These are phyloP conservation scores for Sphaeramia orbicularis DNA, from an alignment of 2,797 vertebrate genomes.

Conservation along the genomic window DNA sequence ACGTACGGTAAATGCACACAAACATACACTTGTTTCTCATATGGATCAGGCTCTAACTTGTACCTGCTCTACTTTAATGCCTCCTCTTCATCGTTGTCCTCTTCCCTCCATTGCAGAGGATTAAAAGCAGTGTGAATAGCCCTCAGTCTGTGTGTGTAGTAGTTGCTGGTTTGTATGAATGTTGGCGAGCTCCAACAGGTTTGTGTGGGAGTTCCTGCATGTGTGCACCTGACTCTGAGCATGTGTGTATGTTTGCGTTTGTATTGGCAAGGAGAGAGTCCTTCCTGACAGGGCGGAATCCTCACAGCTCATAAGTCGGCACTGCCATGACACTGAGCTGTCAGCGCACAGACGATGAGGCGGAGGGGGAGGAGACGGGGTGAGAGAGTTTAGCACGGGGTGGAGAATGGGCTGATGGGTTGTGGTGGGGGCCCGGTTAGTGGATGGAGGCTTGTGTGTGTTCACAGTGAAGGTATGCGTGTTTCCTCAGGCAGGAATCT, in stretches of 20 bases:
- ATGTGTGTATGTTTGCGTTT: constrained; percentile 41
- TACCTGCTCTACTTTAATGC: constrained; percentile 6
- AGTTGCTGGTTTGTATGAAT: constrained; percentile 32
- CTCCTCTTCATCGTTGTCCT: constrained; percentile 2
- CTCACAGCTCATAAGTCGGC: constrained; percentile 95
- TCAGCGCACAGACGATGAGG: constrained; percentile 88
- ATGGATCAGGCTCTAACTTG: constrained; percentile 1
- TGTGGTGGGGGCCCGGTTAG: constrained; percentile 60
- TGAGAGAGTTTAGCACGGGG: constrained; percentile 66
- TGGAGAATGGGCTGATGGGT: constrained; percentile 36
- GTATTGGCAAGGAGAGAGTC: constrained; percentile 83
- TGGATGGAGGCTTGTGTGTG: constrained; percentile 30
- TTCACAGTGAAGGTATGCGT: constrained; percentile 13
- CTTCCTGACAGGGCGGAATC: constrained; percentile 86
- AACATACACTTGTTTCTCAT: not conserved
- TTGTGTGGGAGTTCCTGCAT: constrained; percentile 51
- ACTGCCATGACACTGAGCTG: constrained; percentile 87
- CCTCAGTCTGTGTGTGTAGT: constrained; percentile 14
- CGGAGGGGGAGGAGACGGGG: constrained; percentile 65
- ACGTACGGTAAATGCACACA: not conserved
- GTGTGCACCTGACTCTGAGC: constrained; percentile 56
- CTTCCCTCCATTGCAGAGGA: constrained; percentile 5
- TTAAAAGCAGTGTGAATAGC: constrained; percentile 30
- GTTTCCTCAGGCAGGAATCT: constrained; percentile 89
- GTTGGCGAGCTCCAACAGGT: constrained; percentile 64